A percentile compares a stretch with the other conserved stretches of the same genome.
phyloP scores from a whole-genome alignment of 2,888 invertebrate genomes.

The Pinctada fucata region DNA sequence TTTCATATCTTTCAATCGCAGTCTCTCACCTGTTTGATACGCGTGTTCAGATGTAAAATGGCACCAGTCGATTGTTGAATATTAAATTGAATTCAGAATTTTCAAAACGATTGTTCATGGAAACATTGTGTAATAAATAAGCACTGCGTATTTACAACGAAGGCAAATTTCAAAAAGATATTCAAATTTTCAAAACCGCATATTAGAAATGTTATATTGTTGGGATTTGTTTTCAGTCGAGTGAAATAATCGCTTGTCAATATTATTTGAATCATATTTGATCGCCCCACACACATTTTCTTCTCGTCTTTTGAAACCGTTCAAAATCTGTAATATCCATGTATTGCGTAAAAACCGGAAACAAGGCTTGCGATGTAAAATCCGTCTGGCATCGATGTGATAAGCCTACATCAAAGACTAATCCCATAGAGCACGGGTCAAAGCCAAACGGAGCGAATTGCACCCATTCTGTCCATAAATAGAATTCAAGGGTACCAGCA shows the following conservation, averaged over 20 bases:
- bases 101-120: too few species aligned
- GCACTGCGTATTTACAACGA: too few species aligned
- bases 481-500: not conserved
- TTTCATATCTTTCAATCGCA: too few species aligned
- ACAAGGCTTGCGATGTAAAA: not conserved
- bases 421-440: not conserved
- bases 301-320: not conserved
- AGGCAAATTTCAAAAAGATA: too few species aligned
- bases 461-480: not conserved
- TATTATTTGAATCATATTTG: not conserved
- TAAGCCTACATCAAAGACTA: not conserved
- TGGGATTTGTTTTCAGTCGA: not conserved
- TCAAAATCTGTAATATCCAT: not conserved
- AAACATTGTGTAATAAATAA: too few species aligned
- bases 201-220: too few species aligned
- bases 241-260: not conserved
- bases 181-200: too few species aligned
- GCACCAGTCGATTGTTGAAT: too few species aligned
- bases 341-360: slow-evolving; percentile 1
- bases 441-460: not conserved
- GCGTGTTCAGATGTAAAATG: too few species aligned
- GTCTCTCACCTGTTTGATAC: too few species aligned
- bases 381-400: not conserved
- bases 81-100: too few species aligned
- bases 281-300: not conserved